Evolutionary conservation across 2,797 vertebrate species (phyloP).

Genomic region (Hyperoplus lanceolatus): DNA sequence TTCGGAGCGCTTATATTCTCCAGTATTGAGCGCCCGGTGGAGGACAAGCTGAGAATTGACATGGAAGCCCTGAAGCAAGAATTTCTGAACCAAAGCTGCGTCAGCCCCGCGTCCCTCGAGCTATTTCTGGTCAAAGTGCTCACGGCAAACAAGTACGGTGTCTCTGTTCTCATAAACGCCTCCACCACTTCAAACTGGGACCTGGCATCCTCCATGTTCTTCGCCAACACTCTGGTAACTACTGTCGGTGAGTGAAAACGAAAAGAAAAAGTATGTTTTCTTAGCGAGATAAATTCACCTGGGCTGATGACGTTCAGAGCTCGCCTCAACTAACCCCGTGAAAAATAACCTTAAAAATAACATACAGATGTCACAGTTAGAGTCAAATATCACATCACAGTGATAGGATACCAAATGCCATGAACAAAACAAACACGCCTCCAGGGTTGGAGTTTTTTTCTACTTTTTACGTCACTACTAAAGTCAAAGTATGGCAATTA

Average conservation of each 20-base stretch:
- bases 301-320: constrained; percentile 15
- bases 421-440: rapidly evolving
- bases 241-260: constrained; percentile 89
- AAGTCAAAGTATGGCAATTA: rapidly evolving
- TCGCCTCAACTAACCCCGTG: neutral
- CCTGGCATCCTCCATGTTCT: constrained; percentile 92
- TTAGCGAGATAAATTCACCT: neutral
- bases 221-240: constrained; percentile 92
- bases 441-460: neutral
- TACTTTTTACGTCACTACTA: neutral
- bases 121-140: constrained; percentile 85
- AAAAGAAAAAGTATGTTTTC: neutral
- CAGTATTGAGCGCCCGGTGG: constrained; percentile 89
- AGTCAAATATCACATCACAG: neutral
- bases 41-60: constrained; percentile 85
- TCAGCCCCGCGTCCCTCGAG: constrained; percentile 85
- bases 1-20: constrained; percentile 91
- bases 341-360: neutral
- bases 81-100: constrained; percentile 88
- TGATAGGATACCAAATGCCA: too few relatives aligned
- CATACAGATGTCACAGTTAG: too few relatives aligned
- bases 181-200: constrained; percentile 88
- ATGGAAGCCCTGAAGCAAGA: constrained; percentile 82
- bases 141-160: constrained; percentile 88
- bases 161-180: constrained; percentile 83